phyloP scores from a whole-genome alignment of 2,888 invertebrate genomes.

The Branchellion lobata region DNA sequence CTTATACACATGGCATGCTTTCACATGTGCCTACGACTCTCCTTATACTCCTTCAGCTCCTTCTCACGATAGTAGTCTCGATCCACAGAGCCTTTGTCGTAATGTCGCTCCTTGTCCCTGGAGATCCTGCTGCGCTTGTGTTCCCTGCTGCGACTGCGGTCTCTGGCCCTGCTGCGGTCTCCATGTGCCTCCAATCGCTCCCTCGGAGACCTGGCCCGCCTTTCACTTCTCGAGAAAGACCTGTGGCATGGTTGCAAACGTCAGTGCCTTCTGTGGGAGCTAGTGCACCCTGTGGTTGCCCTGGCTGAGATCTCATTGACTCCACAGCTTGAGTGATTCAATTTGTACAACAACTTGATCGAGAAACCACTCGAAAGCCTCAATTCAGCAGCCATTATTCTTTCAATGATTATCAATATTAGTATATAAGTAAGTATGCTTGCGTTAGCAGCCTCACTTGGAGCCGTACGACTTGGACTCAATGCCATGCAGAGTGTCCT shows the following conservation, averaged over 20 bases:
- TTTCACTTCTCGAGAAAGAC: conserved; percentile 54
- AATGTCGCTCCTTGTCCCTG: conserved; percentile 57
- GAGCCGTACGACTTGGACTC: conserved; percentile 89
- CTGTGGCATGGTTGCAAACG: conserved; percentile 13
- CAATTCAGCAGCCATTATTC: no score
- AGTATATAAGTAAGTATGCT: no score
- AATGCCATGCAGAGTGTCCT: conserved; percentile 93
- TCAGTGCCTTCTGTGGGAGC: background rate
- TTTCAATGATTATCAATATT: no score
- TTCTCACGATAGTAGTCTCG: conserved; percentile 55
- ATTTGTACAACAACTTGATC: background rate
- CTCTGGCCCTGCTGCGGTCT: conserved; percentile 57
- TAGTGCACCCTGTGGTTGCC: background rate
- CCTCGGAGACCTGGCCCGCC: conserved; percentile 79
- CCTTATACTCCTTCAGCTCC: conserved; percentile 40
- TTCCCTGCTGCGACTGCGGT: conserved; percentile 65
- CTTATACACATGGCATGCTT: no score
- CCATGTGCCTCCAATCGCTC: conserved; percentile 62
- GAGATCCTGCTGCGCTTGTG: conserved; percentile 67
- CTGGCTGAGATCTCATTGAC: no score
- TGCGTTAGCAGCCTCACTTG: no score
- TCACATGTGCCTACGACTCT: background rate
- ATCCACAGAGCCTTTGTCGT: conserved; percentile 54
- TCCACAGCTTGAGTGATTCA: no score
- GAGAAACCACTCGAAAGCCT: no score